Evolutionary conservation across 2,888 invertebrate species (phyloP), one percentile per base, ranked within the genome.

Genomic region (Pterostichus niger): DNA sequence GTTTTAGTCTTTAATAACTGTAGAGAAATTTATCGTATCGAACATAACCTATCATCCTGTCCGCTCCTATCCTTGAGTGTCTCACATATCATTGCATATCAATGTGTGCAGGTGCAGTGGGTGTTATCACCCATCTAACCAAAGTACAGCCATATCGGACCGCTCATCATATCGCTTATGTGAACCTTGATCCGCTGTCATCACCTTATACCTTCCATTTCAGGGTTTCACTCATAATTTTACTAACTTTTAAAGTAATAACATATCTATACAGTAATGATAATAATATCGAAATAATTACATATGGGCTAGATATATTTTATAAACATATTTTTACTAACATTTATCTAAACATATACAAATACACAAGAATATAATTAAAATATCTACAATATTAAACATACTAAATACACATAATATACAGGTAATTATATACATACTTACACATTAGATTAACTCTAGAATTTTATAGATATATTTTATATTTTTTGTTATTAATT

Each of bases 21-120:
- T 82, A 82, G 82, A 75, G 82, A 82, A 82, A 82, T 82, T 82
- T 82, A 82, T 82, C 75, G 73, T 82, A 82, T 80, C 68, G 68
- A 80, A 59, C 68, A 68, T 80, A 54, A 82, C 56, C 56, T 54
- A 40, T 56, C 33, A 56, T 71, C 68, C 68, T 71, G 15, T 78
- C 49, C 59, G 24, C 17, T 44, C 81, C 56, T 49, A n/a, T 40
- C 77, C 77, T 52, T 77, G 35, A 40, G 56, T 77, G 77, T 77
- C 13, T 56, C 56, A 77, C 76, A 77, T 56, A 77, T 77, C 75
- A 75, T 7, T 56, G 76, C 76, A 56, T 24, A 24, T 76, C 54
- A 54, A 35, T 76, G 76, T 76, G 35, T 17, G 68, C 15, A 11
- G 13, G 11, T 17, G 56, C 61, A 33, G 68, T 11, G 33, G 68